A percentile compares a stretch with the other conserved stretches of the same genome.
Conservation (phyloP, 2,797 vertebrate genomes). For the Poecilia gillii region DNA sequence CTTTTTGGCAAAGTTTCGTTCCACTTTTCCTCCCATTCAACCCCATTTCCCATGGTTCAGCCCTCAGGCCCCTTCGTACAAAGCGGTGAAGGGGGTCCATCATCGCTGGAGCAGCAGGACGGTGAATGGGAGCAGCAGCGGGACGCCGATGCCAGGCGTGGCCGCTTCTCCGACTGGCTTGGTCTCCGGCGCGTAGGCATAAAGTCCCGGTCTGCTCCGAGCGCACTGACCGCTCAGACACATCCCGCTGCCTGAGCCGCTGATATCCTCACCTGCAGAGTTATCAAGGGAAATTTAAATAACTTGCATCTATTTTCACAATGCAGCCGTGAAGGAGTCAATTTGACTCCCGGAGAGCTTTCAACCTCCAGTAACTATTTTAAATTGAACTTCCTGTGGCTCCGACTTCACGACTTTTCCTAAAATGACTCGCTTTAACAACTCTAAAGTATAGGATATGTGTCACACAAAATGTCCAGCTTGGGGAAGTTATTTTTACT, state of each 20-base stretch:
- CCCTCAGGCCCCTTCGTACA: slow-evolving; percentile 30
- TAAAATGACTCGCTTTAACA: background rate
- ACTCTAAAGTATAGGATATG: background rate
- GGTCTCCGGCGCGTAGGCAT: slow-evolving; percentile 61
- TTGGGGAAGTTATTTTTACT: background rate
- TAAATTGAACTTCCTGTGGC: background rate
- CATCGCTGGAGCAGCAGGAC: slow-evolving; percentile 74
- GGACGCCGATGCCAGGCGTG: background rate
- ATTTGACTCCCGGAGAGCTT: background rate
- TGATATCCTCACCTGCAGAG: slow-evolving; percentile 74
- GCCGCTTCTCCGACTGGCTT: slow-evolving; percentile 39
- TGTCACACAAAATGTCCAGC: background rate
- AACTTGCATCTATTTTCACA: background rate
- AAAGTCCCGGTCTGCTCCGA: slow-evolving; percentile 59
- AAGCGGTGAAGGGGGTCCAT: slow-evolving; percentile 53
- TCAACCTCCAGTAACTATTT: background rate
- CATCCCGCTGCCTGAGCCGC: slow-evolving; percentile 79
- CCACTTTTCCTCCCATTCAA: slow-evolving; percentile 12
- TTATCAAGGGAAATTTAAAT: background rate
- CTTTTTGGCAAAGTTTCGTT: slow-evolving; percentile 67
- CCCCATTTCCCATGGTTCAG: slow-evolving; percentile 34
- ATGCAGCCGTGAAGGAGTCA: background rate
- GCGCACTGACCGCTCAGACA: slow-evolving; percentile 64
- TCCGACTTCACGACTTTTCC: background rate
- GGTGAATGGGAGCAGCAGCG: slow-evolving; percentile 55